Conservation (phyloP, 2,113 vertebrate genomes). For the Odobenus rosmarus region DNA sequence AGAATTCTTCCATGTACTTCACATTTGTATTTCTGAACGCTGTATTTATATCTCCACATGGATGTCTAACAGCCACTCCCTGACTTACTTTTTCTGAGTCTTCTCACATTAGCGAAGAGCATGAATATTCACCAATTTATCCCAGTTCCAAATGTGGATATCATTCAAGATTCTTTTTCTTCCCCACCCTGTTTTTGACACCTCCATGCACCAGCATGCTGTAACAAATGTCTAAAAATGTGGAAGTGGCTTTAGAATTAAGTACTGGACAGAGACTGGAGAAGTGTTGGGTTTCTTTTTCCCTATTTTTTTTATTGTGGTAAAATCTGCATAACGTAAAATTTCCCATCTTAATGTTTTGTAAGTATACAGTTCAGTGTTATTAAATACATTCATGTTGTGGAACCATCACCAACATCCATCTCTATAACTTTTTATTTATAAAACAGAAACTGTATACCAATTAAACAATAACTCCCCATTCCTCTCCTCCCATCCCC, state of each 20-base stretch:
- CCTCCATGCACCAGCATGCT: background rate
- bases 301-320: background rate
- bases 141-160: background rate
- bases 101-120: background rate
- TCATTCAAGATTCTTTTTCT: background rate
- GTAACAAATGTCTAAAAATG: background rate
- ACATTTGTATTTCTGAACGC: background rate
- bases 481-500: background rate
- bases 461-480: background rate
- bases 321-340: background rate
- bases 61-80: background rate
- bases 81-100: background rate
- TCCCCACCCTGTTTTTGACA: background rate
- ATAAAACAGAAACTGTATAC: background rate
- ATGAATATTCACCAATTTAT: background rate
- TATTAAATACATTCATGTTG: background rate
- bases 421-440: background rate
- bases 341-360: background rate
- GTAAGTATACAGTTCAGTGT: background rate
- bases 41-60: background rate
- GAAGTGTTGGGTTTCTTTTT: background rate
- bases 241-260: background rate
- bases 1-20: background rate
- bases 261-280: background rate
- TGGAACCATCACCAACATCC: background rate